These are phyloP conservation scores for Panurus biarmicus DNA, from an alignment of 2,113 vertebrate species.

Conservation along the genomic window DNA sequence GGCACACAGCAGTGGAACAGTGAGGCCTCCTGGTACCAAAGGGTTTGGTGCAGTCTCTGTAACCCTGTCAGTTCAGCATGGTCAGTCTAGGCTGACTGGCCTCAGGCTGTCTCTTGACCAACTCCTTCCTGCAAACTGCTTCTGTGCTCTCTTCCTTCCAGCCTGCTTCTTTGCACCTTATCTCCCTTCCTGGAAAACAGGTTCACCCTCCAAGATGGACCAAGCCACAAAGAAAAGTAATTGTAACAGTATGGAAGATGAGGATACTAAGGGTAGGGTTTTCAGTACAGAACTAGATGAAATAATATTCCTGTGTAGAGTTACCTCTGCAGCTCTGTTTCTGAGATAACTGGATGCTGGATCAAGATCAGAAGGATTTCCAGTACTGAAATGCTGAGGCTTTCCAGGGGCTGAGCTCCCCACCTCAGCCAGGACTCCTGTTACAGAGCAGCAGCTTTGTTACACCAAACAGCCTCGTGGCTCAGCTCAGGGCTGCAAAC, in stretches of 20 bases:
- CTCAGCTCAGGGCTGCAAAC: background rate
- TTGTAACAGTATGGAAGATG: background rate
- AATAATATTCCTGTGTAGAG: background rate
- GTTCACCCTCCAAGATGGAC: background rate
- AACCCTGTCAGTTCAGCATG: background rate
- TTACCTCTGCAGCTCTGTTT: background rate
- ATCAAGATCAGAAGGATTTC: background rate
- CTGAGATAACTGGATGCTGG: background rate
- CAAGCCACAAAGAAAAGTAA: background rate
- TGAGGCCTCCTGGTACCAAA: accelerated
- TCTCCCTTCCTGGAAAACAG: background rate
- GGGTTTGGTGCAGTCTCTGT: background rate
- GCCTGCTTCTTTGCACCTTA: background rate
- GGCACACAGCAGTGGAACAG: background rate
- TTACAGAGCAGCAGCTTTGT: background rate
- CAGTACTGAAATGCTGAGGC: background rate
- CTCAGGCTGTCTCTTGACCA: background rate
- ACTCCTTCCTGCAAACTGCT: background rate
- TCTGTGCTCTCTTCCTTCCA: background rate
- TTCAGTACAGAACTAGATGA: background rate
- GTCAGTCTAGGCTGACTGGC: background rate
- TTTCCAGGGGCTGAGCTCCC: background rate
- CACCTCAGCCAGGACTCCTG: background rate
- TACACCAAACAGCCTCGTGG: background rate
- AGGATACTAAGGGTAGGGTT: background rate